These are phyloP conservation scores for Drosophila parabipectinata DNA, from an alignment of 1,140 invertebrate species.

Conservation along the genomic window DNA sequence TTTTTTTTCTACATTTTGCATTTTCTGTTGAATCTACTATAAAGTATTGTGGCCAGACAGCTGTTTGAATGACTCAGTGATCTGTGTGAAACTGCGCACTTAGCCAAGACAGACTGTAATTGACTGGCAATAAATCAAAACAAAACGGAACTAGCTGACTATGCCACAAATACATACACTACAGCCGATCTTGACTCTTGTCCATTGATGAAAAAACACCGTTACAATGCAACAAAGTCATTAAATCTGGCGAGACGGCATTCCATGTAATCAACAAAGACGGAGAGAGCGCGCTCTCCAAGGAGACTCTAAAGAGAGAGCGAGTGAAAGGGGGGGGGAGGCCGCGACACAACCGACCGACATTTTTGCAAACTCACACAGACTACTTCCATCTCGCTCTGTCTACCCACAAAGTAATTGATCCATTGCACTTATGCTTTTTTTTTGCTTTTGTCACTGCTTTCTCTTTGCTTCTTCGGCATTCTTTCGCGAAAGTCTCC, in stretches of 20 bases:
- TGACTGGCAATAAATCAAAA: conserved; percentile 27
- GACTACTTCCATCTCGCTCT: conserved; percentile 43
- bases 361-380: conserved; percentile 65
- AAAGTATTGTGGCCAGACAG: conserved; percentile 13
- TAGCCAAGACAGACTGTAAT: not conserved
- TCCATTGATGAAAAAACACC: conserved; percentile 73
- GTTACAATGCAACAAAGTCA: conserved; percentile 74
- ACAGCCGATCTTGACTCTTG: conserved; percentile 36
- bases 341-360: conserved; percentile 63
- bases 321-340: conserved; percentile 6
- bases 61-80: conserved; percentile 26
- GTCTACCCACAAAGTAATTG: conserved; percentile 69
- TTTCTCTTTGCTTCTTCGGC: conserved; percentile 57
- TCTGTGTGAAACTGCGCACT: not conserved
- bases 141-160: conserved; percentile 57
- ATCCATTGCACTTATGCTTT: conserved; percentile 75
- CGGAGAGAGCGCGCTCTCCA: conserved; percentile 9
- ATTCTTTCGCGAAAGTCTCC: conserved; percentile 37
- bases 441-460: conserved; percentile 40
- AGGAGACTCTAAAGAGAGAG: not conserved
- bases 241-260: conserved; percentile 80
- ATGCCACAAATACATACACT: conserved; percentile 10
- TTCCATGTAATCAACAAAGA: conserved; percentile 73
- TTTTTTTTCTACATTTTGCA: conserved; percentile 29
- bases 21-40: conserved; percentile 22